Evolutionary conservation across 2,888 invertebrate species (phyloP).

Genomic region (Argyra leucocephala): DNA sequence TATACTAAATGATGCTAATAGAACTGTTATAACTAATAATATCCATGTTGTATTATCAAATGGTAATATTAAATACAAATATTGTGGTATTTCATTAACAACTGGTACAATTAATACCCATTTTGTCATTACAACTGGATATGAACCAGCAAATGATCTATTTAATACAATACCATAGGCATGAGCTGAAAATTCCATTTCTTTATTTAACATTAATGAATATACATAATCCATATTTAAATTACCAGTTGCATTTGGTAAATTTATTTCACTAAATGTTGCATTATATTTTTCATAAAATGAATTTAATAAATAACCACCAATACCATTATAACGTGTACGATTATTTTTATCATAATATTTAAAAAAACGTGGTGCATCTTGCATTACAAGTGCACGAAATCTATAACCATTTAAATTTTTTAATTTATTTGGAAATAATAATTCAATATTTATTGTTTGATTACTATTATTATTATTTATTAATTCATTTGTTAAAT

Average conservation of each 20-base stretch:
- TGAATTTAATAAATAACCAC: not conserved
- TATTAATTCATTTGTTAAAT: not conserved
- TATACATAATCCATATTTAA: not conserved
- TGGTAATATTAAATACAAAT: conserved; percentile 26
- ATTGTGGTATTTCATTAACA: conserved; percentile 29
- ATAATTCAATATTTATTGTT: not conserved
- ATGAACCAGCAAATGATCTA: conserved; percentile 27
- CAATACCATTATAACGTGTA: not conserved
- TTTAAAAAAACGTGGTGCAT: not conserved
- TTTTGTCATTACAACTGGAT: conserved; percentile 35
- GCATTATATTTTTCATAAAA: not conserved
- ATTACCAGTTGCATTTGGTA: not conserved
- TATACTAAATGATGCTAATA: not conserved
- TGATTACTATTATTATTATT: not conserved
- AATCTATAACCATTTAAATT: not conserved
- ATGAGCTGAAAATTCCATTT: not conserved
- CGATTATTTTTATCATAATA: not conserved
- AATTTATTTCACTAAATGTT: not conserved
- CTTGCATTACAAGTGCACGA: not conserved
- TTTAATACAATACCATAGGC: conserved; percentile 9
- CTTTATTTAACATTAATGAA: not conserved
- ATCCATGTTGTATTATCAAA: conserved; percentile 28
- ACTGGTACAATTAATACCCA: conserved; percentile 36
- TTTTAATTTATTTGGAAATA: conserved; percentile 2
- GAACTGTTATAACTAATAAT: not conserved